Conservation (phyloP, 2,888 invertebrate genomes). For the Thera obeliscata region DNA sequence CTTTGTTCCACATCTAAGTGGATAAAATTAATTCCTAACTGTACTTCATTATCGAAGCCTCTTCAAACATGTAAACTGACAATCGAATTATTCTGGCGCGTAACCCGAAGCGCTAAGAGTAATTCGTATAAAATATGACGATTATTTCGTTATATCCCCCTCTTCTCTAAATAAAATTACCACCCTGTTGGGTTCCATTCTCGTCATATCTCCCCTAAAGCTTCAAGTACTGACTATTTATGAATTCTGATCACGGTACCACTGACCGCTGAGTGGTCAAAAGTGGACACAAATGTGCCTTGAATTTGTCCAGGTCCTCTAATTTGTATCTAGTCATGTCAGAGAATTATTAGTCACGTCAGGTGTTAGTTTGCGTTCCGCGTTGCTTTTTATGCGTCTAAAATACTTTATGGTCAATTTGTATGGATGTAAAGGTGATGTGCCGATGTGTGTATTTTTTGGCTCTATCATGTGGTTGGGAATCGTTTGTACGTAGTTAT, state of each 20-base stretch:
- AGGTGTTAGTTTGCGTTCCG: slow-evolving; percentile 22
- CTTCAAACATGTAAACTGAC: slow-evolving; percentile 17
- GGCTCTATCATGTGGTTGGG: slow-evolving; percentile 5
- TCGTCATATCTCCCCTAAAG: slow-evolving; percentile 59
- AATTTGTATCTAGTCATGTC: slow-evolving; percentile 26
- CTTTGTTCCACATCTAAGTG: neutral
- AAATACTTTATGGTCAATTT: slow-evolving; percentile 31
- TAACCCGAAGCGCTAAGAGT: slow-evolving; percentile 49
- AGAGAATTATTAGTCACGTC: slow-evolving; percentile 29
- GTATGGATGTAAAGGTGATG: slow-evolving; percentile 18
- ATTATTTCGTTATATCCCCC: slow-evolving; percentile 65
- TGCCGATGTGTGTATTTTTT: slow-evolving; percentile 20
- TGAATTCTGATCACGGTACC: slow-evolving; percentile 59
- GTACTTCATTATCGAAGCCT: slow-evolving; percentile 18
- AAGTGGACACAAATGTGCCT: slow-evolving; percentile 46
- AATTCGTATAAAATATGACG: slow-evolving; percentile 64
- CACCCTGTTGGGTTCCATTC: slow-evolving; percentile 60
- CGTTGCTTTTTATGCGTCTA: slow-evolving; percentile 22
- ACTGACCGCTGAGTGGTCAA: slow-evolving; percentile 59
- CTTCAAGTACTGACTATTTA: slow-evolving; percentile 37
- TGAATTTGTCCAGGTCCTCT: slow-evolving; percentile 48
- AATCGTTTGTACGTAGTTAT: no score
- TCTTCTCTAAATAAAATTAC: slow-evolving; percentile 71
- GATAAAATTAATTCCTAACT: slow-evolving; percentile 8
- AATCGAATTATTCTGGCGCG: slow-evolving; percentile 36